Base-by-base conservation (phyloP, 2,113 vertebrate genomes). In the Crotalus horridus region DNA sequence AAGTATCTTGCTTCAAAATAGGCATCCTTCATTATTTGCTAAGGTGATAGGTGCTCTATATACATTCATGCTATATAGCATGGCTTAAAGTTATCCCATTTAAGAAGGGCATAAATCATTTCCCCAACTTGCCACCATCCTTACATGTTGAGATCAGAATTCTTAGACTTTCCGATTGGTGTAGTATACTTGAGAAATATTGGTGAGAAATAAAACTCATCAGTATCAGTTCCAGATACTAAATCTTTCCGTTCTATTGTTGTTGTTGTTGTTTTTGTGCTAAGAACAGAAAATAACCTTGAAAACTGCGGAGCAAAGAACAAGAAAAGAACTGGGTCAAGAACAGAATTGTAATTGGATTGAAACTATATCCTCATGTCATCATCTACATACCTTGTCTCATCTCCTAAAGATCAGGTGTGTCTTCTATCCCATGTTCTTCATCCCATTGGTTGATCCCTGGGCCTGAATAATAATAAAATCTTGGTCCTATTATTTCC, bases 381-480 rank as follows among this genome's bases (percentile, higher is more conserved):
- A 59, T 59, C 88, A 85, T 58, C 43, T 39, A 33, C 20, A 26
- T 61, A 26, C 74, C 53, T 85, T 17, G n/a, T 74, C 88, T 74
- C 7, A 39, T 10, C 33, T 51, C 89, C 64, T 74, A 85, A 89
- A 51, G 11, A 46, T 58, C 17, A 85, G 92, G 64, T 53, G 88
- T 93, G 43, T 53, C 88, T 85, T 13, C 46, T 85, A n/a, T 23
- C 51, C 74, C 29, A 24, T 12, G 9, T 39, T 89, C 53, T 51
- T 53, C 55, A 59, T 93, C 88, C 43, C 54, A 93, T 93, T 93
- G 88, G 92, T 9, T 90, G 74, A 20, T 85, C 55, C 46, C 55
- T 33, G 3, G 46, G 17, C 24, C 61, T 85, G 3, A 48, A 89
- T 85, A 74, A 56, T 13, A 51, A 93, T 90, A 61, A 85, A 39